phyloP scores from a whole-genome alignment of 2,888 invertebrate species.

The Dicyrtoma fusca region DNA sequence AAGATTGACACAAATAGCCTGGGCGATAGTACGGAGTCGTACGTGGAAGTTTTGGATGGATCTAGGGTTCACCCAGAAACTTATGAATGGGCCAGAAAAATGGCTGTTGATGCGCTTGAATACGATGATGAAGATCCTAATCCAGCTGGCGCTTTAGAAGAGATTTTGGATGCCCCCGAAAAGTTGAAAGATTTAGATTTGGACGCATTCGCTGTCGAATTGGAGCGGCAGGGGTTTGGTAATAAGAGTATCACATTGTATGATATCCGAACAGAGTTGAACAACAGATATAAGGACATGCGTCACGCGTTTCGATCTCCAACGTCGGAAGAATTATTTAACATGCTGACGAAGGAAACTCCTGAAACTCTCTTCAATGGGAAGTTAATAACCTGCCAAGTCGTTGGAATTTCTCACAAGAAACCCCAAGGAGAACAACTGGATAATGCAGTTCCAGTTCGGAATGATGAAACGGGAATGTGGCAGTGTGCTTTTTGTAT shows the following conservation, averaged over 20 bases:
- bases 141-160: constrained; percentile 95
- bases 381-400: constrained; percentile 83
- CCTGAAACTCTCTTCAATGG: constrained; percentile 90
- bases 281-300: constrained; percentile 89
- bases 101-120: constrained; percentile 99
- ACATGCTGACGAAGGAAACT: constrained; percentile 93
- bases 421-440: constrained; percentile 91
- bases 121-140: constrained; percentile 87
- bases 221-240: constrained; percentile 87
- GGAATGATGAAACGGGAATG: constrained; percentile 89
- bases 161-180: constrained; percentile 94
- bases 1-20: constrained; percentile 96
- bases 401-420: constrained; percentile 74
- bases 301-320: constrained; percentile 77
- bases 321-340: constrained; percentile 85
- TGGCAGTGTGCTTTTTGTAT: constrained; percentile 99
- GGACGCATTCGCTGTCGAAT: constrained; percentile 97
- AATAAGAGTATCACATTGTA: constrained; percentile 93
- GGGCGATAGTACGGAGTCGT: constrained; percentile 91
- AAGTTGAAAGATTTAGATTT: constrained; percentile 92
- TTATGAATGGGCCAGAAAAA: constrained; percentile 99
- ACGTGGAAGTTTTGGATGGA: constrained; percentile 94
- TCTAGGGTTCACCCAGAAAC: constrained; percentile 99
- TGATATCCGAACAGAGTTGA: constrained; percentile 94
- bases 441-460: constrained; percentile 92